Conservation (phyloP, 2,888 invertebrate genomes). For the Tetramorium bicarinatum region DNA sequence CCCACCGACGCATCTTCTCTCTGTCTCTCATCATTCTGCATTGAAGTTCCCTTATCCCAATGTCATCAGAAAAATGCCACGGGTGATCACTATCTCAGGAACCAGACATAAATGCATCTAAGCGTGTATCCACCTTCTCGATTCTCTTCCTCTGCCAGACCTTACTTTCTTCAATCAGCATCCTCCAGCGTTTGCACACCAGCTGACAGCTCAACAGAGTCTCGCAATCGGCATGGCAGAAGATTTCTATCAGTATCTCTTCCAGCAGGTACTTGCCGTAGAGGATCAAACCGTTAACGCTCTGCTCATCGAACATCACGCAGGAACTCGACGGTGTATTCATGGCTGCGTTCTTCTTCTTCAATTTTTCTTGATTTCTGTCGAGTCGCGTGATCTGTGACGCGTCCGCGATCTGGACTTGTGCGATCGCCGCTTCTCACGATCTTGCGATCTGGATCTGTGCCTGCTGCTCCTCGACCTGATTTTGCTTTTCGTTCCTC, state of each 20-base stretch:
- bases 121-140: too few species aligned
- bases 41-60: too few species aligned
- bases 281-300: conserved; percentile 85
- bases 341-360: background rate
- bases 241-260: conserved; percentile 86
- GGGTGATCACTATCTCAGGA: too few species aligned
- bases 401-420: conserved; percentile 73
- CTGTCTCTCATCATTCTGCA: too few species aligned
- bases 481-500: conserved; percentile 57
- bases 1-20: too few species aligned
- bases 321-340: conserved; percentile 39
- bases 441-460: conserved; percentile 62
- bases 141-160: conserved; percentile 85
- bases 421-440: conserved; percentile 68
- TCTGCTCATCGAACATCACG: conserved; percentile 63
- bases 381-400: conserved; percentile 55
- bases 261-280: conserved; percentile 86
- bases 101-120: too few species aligned
- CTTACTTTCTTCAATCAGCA: conserved; percentile 82
- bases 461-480: too few species aligned
- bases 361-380: too few species aligned
- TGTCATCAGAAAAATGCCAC: too few species aligned
- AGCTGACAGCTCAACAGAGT: conserved; percentile 85
- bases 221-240: conserved; percentile 84
- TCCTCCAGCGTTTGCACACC: conserved; percentile 87